A percentile compares a stretch with the other conserved stretches of the same genome.
Evolutionary conservation across 1,140 invertebrate genomes (phyloP).

Genomic region (Drosophila ananassae): DNA sequence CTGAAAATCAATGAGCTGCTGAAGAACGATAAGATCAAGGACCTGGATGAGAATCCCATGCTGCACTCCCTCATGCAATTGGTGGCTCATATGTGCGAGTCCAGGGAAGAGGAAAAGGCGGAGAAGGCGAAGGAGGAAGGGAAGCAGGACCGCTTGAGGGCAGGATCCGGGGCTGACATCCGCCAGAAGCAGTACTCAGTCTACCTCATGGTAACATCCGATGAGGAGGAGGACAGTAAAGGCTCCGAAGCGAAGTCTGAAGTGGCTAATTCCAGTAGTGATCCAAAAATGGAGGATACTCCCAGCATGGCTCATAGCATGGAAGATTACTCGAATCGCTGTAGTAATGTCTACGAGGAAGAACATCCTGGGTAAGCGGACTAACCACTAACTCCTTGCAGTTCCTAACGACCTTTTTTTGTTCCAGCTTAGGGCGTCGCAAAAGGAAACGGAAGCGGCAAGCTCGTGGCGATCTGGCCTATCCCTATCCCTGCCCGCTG

Average conservation of each 20-base stretch:
- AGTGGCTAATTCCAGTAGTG: neutral
- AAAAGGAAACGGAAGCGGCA: constrained; percentile 2
- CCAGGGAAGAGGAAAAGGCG: neutral
- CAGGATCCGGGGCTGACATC: constrained; percentile 26
- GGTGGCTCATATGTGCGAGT: constrained; percentile 32
- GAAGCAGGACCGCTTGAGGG: constrained; percentile 7
- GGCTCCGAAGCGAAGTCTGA: neutral
- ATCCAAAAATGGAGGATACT: neutral
- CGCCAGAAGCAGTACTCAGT: constrained; percentile 47
- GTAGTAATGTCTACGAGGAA: constrained; percentile 11
- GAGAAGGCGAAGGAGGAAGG: neutral
- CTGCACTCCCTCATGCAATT: constrained; percentile 47
- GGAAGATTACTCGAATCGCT: neutral
- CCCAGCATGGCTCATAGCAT: neutral
- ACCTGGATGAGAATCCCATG: constrained; percentile 18
- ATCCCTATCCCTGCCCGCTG: neutral
- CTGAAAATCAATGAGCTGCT: constrained; percentile 48
- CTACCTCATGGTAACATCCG: constrained; percentile 52
- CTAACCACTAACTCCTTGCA: neutral
- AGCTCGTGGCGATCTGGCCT: neutral
- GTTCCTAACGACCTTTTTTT: neutral
- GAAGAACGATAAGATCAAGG: constrained; percentile 15
- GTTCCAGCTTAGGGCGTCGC: neutral
- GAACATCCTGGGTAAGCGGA: constrained; percentile 8
- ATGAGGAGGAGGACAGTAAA: constrained; percentile 30